Evolutionary conservation across 2,888 invertebrate species (phyloP), one percentile per base, ranked within the genome.

Genomic region (Stenotaenia linearis): DNA sequence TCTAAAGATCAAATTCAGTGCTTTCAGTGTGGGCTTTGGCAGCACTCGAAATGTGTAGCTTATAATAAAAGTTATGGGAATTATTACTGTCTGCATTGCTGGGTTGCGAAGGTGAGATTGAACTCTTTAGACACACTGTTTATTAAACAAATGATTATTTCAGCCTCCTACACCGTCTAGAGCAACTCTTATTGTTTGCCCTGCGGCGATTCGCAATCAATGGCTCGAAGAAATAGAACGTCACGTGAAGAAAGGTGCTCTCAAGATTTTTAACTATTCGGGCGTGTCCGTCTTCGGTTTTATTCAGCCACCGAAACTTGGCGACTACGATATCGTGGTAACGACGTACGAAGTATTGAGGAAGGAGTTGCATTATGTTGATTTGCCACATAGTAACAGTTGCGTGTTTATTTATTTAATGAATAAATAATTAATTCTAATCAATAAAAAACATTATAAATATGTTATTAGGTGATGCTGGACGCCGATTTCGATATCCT

Each of bases 161-260:
- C 84, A 89, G 86, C 86, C 87, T 0, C 87, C 88, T 3, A 83
- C 90, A 0, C 85, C 88, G 76, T 89, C 91, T 0, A 87, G 88
- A 23, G 90, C 91, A 0, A 93, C 93, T 0, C 86, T 94, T 75
- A 92, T 94, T 82, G 90, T 94, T 1, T 89, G 92, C 0, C 94
- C 94, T 0, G 84, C 84, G 3, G 87, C 91, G 4, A 91, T 94
- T 77, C 88, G 89, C 82, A 86, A 88, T 81, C 93, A 94, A 84
- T 94, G 94, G 94, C 87, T 89, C 30, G 88, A 90, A 6, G 94
- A 94, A 85, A 90, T 93, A 79, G 84, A 86, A 37, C 90, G 89
- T 81, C 92, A 92, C 84, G 85, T 91, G 15, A 85, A 84, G 25
- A 80, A 82, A 0, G 82, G 84, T n/a, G 82, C 85, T 12, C 82